These are phyloP conservation scores for Elephas maximus DNA, from an alignment of 2,113 vertebrate species.

Conservation along the genomic window DNA sequence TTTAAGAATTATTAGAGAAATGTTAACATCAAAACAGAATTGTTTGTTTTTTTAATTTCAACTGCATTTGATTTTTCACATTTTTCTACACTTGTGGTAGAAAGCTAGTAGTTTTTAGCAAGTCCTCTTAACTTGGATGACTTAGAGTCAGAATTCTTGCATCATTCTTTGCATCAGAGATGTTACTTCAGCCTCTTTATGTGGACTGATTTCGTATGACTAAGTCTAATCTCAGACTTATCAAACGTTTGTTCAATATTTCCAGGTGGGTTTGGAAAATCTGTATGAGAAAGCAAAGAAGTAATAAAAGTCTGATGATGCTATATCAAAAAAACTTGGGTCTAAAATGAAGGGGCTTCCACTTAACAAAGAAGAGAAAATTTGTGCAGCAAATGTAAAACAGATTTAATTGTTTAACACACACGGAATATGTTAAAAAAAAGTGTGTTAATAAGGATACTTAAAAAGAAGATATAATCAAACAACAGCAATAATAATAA, in stretches of 20 bases:
- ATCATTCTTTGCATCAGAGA: background rate
- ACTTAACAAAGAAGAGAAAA: background rate
- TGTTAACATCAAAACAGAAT: too few species aligned
- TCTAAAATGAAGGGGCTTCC: background rate
- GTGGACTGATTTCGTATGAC: background rate
- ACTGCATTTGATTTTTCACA: background rate
- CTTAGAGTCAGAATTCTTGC: background rate
- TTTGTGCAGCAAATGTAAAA: slow-evolving; percentile 2
- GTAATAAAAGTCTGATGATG: background rate
- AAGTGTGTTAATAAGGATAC: background rate
- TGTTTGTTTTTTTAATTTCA: background rate
- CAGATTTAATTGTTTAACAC: background rate
- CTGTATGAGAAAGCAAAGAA: background rate
- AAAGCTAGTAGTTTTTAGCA: background rate
- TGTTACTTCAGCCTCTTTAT: too few species aligned
- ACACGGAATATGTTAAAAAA: background rate
- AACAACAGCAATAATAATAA: background rate
- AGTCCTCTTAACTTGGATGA: background rate
- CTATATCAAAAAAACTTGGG: background rate
- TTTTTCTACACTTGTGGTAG: background rate
- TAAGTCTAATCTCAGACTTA: background rate
- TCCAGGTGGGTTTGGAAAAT: background rate
- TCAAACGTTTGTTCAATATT: background rate
- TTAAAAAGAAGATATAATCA: background rate
- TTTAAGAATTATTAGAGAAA: background rate